Conservation (phyloP, 1,140 invertebrate species). For the Zaprionus ghesquierei region DNA sequence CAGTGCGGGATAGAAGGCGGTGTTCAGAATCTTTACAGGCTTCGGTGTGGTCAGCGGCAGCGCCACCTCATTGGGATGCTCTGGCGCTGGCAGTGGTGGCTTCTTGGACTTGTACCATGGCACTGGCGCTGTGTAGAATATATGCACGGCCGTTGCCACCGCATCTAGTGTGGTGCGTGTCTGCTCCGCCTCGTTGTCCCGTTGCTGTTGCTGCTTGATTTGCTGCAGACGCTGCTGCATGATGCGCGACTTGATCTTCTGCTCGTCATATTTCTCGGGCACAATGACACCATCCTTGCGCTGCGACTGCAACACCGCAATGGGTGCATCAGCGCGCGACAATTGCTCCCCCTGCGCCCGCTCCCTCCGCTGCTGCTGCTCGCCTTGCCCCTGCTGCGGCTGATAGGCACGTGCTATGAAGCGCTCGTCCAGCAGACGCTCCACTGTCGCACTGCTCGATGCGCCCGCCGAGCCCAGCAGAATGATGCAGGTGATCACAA, state of each 20-base stretch:
- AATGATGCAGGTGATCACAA: constrained; percentile 71
- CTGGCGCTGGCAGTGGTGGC: constrained; percentile 41
- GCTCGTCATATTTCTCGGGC: constrained; percentile 81
- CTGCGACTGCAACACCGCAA: constrained; percentile 50
- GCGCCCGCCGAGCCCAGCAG: constrained; percentile 57
- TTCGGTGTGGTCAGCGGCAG: constrained; percentile 54
- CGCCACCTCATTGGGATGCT: constrained; percentile 61
- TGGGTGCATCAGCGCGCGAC: constrained; percentile 5
- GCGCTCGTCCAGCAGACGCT: constrained; percentile 70
- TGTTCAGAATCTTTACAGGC: constrained; percentile 67
- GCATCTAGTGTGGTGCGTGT: constrained; percentile 56
- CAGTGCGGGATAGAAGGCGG: constrained; percentile 75
- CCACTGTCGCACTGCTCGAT: constrained; percentile 49
- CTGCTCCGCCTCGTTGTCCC: constrained; percentile 54
- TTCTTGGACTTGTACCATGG: constrained; percentile 79
- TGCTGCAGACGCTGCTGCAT: constrained; percentile 75
- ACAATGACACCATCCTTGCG: constrained; percentile 71
- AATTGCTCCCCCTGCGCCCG: constrained; percentile 23
- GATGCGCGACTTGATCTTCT: constrained; percentile 74
- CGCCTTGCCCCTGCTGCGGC: too few relatives aligned
- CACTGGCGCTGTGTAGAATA: constrained; percentile 77
- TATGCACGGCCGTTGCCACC: constrained; percentile 68
- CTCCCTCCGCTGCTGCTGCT: constrained; percentile 32
- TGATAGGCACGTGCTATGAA: constrained; percentile 73
- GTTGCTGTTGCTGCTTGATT: constrained; percentile 65